Base-by-base conservation (phyloP, 1,140 invertebrate genomes). In the Ostrea denselamellosa region DNA sequence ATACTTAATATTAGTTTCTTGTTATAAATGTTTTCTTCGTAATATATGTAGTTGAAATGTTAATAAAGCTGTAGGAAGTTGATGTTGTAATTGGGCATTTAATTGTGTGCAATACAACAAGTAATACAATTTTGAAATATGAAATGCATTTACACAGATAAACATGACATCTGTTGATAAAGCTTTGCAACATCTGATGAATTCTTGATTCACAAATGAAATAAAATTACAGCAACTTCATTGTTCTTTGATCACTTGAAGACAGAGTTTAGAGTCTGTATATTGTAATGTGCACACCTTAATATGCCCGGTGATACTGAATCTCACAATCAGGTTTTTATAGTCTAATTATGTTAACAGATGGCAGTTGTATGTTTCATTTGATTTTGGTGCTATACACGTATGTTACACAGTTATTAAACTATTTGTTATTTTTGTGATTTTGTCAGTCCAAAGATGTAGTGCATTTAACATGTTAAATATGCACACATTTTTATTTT, bases 301-400 rank as follows among this genome's bases (percentile, higher is more conserved):
- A 44, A 44, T 5, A 77, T 77, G 68, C 25, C 68, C 68, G 68
- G 68, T 77, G 68, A 77, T 77, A 34, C 10, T 28, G 68, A 77
- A 14, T 77, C 68, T 68, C 65, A 22, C 65, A 28, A 0, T 77
- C 12, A 28, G 22, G 10, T 77, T 17, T 77, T 77, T 77, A 28
- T 77, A 62, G 17, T 77, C 7, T 28, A 14, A 34, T 22, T 71
- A 22, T 28, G 22, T 77, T 77, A 4, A 77, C 68, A 77, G 68
- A 14, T 34, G 25, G 25, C 22, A 25, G 25, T 25, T 77, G 25
- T 77, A 77, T 77, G 25, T 77, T 28, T 25, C 12, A 28, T 77
- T 25, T 77, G 17, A 17, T 77, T n/a, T 77, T 77, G 68, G 68
- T 77, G 68, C 68, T 77, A 77, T 77, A n/a, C n/a, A n/a, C n/a